phyloP scores from a whole-genome alignment of 2,113 vertebrate species.

The Egretta garzetta region DNA sequence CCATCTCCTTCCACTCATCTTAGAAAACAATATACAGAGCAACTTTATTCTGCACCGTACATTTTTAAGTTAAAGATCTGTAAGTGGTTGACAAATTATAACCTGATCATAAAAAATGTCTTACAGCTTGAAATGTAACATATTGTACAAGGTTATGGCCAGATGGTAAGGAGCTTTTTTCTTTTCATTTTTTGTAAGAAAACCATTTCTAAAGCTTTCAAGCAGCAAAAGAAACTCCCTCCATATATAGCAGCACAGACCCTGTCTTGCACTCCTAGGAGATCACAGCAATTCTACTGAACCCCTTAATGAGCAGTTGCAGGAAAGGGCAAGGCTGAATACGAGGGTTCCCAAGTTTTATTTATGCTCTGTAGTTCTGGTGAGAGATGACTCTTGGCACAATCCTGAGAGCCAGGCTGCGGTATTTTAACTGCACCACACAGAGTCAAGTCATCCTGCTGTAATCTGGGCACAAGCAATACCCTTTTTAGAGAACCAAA shows the following conservation, averaged over 20 bases:
- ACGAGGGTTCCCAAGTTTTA: background rate
- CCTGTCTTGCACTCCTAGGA: background rate
- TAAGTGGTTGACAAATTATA: conserved; percentile 53
- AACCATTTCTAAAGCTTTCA: conserved; percentile 13
- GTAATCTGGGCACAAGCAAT: background rate
- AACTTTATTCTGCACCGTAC: background rate
- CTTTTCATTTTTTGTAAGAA: background rate
- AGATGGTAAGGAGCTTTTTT: conserved; percentile 21
- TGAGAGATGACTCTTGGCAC: background rate
- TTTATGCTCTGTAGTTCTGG: background rate
- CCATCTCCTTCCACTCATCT: conserved; percentile 10
- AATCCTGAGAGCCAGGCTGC: accelerated
- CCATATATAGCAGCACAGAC: background rate
- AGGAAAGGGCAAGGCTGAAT: background rate
- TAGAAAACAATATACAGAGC: conserved; percentile 37
- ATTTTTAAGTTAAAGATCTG: conserved; percentile 44
- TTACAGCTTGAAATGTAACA: conserved; percentile 55
- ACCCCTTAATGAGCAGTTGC: background rate
- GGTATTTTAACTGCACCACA: background rate
- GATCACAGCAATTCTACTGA: background rate
- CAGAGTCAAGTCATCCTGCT: background rate
- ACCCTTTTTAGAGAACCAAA: background rate
- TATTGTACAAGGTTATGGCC: conserved; percentile 60
- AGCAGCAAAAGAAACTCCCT: conserved; percentile 10
- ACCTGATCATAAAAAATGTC: conserved; percentile 39